Evolutionary conservation across 2,113 vertebrate genomes (phyloP).

Genomic region (Upupa epops): DNA sequence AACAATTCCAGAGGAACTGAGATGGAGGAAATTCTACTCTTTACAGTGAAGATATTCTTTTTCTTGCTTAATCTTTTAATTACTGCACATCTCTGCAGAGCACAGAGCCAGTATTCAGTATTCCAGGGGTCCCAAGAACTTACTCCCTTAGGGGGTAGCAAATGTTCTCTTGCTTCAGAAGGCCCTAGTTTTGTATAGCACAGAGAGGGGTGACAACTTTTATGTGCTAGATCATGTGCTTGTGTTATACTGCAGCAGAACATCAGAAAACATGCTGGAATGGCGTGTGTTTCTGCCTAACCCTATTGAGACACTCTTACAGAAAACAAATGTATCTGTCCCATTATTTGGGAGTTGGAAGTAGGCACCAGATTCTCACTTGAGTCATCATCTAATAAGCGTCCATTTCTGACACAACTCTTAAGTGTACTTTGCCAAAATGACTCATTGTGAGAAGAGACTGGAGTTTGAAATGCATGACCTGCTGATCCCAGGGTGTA

Average conservation of each 20-base stretch:
- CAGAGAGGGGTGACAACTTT: background rate
- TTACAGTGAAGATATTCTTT: background rate
- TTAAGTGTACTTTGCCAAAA: background rate
- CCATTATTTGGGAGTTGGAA: background rate
- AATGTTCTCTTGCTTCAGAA: background rate
- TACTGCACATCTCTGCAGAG: slow-evolving; percentile 1
- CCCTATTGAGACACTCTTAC: background rate
- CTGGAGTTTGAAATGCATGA: background rate
- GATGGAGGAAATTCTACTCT: background rate
- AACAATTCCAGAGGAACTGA: slow-evolving; percentile 35
- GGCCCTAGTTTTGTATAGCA: background rate
- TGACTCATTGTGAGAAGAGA: background rate
- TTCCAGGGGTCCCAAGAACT: background rate
- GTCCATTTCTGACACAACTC: background rate
- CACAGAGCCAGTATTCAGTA: background rate
- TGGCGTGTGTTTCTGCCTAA: background rate
- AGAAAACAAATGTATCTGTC: background rate
- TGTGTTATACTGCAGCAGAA: background rate
- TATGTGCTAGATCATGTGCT: background rate
- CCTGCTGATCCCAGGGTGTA: background rate
- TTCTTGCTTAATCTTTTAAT: background rate
- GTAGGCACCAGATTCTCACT: background rate
- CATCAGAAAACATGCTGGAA: background rate
- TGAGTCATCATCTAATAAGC: background rate
- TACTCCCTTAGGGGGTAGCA: background rate